Conservation (phyloP, 2,113 vertebrate genomes). For the Pygoscelis adeliae region DNA sequence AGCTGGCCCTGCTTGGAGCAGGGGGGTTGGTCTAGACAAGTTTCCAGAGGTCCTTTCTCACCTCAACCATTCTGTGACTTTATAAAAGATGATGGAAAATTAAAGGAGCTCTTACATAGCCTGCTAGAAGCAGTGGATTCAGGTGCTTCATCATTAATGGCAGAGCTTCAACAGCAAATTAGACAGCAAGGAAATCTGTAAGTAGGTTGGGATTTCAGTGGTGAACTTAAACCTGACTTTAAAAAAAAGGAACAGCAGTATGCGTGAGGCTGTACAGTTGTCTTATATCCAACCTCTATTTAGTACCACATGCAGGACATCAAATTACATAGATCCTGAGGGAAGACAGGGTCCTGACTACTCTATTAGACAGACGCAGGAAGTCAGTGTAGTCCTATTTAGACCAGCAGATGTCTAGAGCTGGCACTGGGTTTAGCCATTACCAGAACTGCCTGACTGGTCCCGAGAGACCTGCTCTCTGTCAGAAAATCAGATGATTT, state of each 20-base stretch:
- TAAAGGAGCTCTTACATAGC: not conserved
- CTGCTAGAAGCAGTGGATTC: not conserved
- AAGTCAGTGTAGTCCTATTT: not conserved
- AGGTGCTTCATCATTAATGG: not conserved
- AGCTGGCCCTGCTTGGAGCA: not conserved
- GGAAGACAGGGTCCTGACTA: not conserved
- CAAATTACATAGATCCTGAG: not conserved
- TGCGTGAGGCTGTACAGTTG: fast-evolving
- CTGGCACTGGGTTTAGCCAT: not conserved
- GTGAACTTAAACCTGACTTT: not conserved
- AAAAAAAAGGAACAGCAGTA: not conserved
- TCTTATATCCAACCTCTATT: not conserved
- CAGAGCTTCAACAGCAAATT: not conserved
- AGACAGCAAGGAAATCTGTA: not conserved
- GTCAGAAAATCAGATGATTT: not conserved
- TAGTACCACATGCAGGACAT: not conserved
- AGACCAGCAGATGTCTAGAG: not conserved
- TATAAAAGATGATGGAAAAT: not conserved
- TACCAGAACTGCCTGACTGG: not conserved
- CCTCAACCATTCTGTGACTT: not conserved
- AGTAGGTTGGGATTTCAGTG: not conserved
- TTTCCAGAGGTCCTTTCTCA: not conserved
- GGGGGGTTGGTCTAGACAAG: not conserved
- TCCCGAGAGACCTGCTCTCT: not conserved
- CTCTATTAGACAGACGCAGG: not conserved